phyloP scores from a whole-genome alignment of 2,113 vertebrate species.

The Ibidorhyncha struthersii region DNA sequence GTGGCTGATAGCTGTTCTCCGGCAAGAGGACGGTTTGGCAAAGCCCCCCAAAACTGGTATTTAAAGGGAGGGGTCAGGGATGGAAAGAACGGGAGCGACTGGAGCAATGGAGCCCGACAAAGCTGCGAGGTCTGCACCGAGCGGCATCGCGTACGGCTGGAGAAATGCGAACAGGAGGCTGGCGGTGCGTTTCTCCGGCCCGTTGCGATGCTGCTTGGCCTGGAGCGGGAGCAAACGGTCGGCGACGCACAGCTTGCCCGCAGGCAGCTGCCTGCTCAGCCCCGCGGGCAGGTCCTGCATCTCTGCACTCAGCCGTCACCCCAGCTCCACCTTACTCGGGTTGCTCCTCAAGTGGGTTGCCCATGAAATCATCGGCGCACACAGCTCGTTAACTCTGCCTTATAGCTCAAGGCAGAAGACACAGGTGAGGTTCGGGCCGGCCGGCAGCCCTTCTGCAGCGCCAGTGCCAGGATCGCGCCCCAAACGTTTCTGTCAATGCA shows the following conservation, averaged over 20 bases:
- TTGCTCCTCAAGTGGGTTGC: background rate
- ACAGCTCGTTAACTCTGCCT: background rate
- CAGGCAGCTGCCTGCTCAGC: background rate
- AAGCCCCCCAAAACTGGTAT: background rate
- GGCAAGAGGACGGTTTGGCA: background rate
- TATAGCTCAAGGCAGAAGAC: background rate
- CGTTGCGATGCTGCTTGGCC: background rate
- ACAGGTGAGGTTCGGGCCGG: background rate
- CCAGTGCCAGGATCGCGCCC: background rate
- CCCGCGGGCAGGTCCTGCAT: background rate
- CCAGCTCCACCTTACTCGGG: background rate
- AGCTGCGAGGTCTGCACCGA: background rate
- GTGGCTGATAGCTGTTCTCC: background rate
- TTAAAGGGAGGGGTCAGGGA: background rate
- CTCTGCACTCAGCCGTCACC: too few relatives aligned
- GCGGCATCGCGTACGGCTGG: background rate
- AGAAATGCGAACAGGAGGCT: too few relatives aligned
- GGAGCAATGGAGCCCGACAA: background rate
- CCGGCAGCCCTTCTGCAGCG: background rate
- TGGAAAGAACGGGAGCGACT: rapidly evolving
- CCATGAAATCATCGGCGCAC: background rate
- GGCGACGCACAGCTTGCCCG: background rate
- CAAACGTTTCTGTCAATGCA: background rate
- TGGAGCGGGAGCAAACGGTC: rapidly evolving
- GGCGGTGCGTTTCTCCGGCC: background rate